phyloP scores from a whole-genome alignment of 2,113 vertebrate genomes.

The Istiophorus platypterus region DNA sequence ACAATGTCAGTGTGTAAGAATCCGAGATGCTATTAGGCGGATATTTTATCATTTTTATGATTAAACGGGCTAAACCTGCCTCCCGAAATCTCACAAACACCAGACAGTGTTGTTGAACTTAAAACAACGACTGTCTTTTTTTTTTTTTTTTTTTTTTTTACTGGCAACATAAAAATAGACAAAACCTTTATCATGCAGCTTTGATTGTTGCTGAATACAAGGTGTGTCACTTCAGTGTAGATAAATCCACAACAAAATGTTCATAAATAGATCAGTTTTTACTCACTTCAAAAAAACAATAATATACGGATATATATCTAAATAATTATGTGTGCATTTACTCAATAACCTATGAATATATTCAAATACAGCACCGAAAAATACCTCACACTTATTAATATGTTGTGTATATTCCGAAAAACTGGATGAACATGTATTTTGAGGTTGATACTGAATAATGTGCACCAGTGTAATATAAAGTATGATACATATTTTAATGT shows the following conservation, averaged over 20 bases:
- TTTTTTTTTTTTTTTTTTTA: background rate
- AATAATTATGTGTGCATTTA: background rate
- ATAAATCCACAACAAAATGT: conserved; percentile 20
- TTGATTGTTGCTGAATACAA: conserved; percentile 36
- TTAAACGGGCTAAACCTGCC: conserved; percentile 13
- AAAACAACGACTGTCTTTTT: conserved; percentile 14
- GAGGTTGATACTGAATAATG: background rate
- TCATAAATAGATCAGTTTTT: conserved; percentile 14
- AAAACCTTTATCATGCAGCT: conserved; percentile 36
- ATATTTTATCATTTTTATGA: background rate
- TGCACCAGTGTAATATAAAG: background rate
- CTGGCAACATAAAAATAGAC: conserved; percentile 35
- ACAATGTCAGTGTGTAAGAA: background rate
- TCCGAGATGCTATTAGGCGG: background rate
- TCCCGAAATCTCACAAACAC: conserved; percentile 37
- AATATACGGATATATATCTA: background rate
- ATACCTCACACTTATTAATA: background rate
- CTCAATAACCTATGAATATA: background rate
- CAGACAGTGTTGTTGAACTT: conserved; percentile 21
- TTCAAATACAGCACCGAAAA: background rate
- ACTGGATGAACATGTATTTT: background rate
- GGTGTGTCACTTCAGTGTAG: conserved; percentile 1
- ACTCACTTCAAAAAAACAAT: background rate
- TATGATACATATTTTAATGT: background rate
- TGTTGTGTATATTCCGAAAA: background rate